A percentile compares a stretch with the other conserved stretches of the same genome.
phyloP scores from a whole-genome alignment of 2,797 vertebrate genomes.

The Allenopithecus nigroviridis region DNA sequence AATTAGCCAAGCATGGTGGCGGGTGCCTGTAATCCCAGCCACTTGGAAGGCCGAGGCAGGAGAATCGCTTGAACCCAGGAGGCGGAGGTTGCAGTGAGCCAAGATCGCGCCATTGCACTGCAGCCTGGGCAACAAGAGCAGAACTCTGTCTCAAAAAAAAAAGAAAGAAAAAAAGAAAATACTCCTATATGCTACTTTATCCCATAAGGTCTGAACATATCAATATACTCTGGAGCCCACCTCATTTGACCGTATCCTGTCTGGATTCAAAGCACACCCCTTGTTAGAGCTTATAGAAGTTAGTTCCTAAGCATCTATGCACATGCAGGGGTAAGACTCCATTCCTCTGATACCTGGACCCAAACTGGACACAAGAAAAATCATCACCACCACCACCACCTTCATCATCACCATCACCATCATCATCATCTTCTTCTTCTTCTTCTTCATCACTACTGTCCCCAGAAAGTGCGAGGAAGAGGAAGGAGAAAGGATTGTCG shows the following conservation, averaged over 20 bases:
- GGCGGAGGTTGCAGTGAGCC: too few species aligned
- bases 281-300: conserved; percentile 53
- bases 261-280: neutral
- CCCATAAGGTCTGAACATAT: neutral
- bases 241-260: neutral
- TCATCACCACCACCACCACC: conserved; percentile 87
- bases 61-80: too few species aligned
- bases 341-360: conserved; percentile 95
- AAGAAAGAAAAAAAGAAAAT: too few species aligned
- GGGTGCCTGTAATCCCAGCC: too few species aligned
- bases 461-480: conserved; percentile 95
- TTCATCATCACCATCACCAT: conserved; percentile 90
- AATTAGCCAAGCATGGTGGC: too few species aligned
- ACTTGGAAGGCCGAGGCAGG: too few species aligned
- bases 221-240: neutral
- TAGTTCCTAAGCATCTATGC: conserved; percentile 80
- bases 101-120: fast-evolving
- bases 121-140: too few species aligned
- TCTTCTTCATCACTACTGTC: conserved; percentile 97
- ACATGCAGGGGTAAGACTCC: conserved; percentile 84
- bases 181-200: neutral
- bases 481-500: conserved; percentile 94
- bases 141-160: too few species aligned
- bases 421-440: conserved; percentile 93
- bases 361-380: conserved; percentile 98